Evolutionary conservation across 2,113 vertebrate species (phyloP).

Genomic region (Chamaetylas fuelleborni): DNA sequence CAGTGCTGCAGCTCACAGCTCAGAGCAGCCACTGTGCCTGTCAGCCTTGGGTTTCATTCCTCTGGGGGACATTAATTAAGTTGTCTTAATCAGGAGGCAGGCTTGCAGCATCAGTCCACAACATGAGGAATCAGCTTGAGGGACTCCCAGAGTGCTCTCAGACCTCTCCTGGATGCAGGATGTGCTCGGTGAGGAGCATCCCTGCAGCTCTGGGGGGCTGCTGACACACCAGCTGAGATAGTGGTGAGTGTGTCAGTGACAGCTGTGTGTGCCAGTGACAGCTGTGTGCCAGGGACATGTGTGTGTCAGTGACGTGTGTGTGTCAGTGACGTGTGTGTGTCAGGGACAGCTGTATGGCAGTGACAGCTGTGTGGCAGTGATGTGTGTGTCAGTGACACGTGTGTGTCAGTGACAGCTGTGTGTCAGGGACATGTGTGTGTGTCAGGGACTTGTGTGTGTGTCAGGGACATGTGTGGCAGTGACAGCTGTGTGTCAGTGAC

Average conservation of each 20-base stretch:
- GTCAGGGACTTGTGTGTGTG: too few relatives aligned
- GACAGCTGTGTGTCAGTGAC: too few relatives aligned
- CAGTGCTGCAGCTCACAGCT: neutral
- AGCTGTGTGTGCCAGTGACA: neutral
- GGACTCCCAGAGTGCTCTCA: neutral
- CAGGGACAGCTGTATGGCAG: neutral
- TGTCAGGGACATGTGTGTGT: neutral
- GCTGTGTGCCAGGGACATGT: neutral
- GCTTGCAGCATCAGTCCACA: neutral
- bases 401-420: too few relatives aligned
- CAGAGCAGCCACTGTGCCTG: neutral
- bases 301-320: neutral
- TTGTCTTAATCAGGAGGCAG: neutral
- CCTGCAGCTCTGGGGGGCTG: neutral
- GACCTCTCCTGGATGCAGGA: neutral
- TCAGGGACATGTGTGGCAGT: too few relatives aligned
- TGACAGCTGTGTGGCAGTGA: neutral
- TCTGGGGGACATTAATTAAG: neutral
- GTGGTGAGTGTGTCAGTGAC: neutral
- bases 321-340: neutral
- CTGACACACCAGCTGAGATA: neutral
- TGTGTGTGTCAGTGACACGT: neutral
- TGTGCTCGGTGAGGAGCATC: neutral
- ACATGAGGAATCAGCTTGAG: neutral
- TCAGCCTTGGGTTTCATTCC: neutral